A percentile compares a stretch with the other conserved stretches of the same genome.
phyloP scores from a whole-genome alignment of 2,797 vertebrate genomes.

The Pogoniulus pusillus region DNA sequence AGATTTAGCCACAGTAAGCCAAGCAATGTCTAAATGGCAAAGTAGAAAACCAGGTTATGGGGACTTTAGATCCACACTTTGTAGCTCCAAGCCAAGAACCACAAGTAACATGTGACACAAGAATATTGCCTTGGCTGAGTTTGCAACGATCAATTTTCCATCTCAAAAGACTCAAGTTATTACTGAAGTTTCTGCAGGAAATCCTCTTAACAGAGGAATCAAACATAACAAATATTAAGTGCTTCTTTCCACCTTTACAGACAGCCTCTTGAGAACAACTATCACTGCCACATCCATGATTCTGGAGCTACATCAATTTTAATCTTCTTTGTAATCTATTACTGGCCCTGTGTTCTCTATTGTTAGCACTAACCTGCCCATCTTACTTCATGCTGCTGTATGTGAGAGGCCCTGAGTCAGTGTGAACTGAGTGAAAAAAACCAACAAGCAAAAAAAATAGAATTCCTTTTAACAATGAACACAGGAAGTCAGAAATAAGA shows the following conservation, averaged over 20 bases:
- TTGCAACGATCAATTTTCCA: not conserved
- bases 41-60: not conserved
- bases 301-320: not conserved
- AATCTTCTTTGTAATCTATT: slow-evolving; percentile 13
- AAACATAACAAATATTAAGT: not conserved
- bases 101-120: not conserved
- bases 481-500: not conserved
- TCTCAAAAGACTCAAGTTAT: not conserved
- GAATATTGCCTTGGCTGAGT: not conserved
- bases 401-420: not conserved
- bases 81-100: not conserved
- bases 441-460: not conserved
- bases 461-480: not conserved
- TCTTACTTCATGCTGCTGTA: not conserved
- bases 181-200: slow-evolving; percentile 15
- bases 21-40: not conserved
- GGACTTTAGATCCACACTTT: not conserved
- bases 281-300: not conserved
- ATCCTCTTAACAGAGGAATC: slow-evolving; percentile 20
- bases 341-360: not conserved
- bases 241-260: slow-evolving; percentile 21
- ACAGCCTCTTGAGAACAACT: not conserved
- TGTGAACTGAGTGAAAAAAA: not conserved
- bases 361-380: not conserved
- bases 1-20: not conserved